Percentiles rank a stretch among this genome's conserved stretches.
phyloP scores from a whole-genome alignment of 1,140 invertebrate genomes.

The Nephila pilipes region DNA sequence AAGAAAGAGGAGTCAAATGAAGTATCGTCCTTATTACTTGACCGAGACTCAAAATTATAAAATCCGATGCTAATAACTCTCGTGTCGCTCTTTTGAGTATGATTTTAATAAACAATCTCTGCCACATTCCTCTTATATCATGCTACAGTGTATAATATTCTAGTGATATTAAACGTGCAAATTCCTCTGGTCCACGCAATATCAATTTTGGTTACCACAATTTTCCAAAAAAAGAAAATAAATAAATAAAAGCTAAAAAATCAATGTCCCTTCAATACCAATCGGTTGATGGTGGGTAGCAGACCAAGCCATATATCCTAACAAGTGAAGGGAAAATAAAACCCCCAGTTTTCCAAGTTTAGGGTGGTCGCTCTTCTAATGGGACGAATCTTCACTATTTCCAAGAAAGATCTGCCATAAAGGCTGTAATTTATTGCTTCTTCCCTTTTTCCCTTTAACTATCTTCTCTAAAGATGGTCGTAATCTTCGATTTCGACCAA shows the following conservation, averaged over 20 bases:
- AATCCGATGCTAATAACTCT: too few relatives aligned
- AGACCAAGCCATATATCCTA: not conserved
- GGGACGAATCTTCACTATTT: not conserved
- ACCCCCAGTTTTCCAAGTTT: not conserved
- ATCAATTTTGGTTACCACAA: too few relatives aligned
- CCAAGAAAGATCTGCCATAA: not conserved
- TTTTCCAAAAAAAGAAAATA: too few relatives aligned
- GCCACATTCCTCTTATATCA: too few relatives aligned
- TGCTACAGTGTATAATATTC: too few relatives aligned
- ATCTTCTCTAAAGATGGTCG: conserved; percentile 21
- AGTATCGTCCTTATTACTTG: too few relatives aligned
- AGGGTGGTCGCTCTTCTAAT: not conserved
- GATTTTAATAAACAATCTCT: too few relatives aligned
- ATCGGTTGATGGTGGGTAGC: not conserved
- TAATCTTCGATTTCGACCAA: conserved; percentile 22
- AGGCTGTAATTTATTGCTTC: not conserved
- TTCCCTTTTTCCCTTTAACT: conserved; percentile 34
- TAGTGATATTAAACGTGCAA: too few relatives aligned
- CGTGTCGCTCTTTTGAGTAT: too few relatives aligned
- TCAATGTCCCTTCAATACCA: not conserved
- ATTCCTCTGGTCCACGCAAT: too few relatives aligned
- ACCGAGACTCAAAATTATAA: too few relatives aligned
- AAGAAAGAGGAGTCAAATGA: too few relatives aligned
- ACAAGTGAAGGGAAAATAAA: not conserved
- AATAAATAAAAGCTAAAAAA: not conserved